These are phyloP conservation scores for Perodicticus potto DNA, from an alignment of 2,797 vertebrate genomes.

Conservation along the genomic window DNA sequence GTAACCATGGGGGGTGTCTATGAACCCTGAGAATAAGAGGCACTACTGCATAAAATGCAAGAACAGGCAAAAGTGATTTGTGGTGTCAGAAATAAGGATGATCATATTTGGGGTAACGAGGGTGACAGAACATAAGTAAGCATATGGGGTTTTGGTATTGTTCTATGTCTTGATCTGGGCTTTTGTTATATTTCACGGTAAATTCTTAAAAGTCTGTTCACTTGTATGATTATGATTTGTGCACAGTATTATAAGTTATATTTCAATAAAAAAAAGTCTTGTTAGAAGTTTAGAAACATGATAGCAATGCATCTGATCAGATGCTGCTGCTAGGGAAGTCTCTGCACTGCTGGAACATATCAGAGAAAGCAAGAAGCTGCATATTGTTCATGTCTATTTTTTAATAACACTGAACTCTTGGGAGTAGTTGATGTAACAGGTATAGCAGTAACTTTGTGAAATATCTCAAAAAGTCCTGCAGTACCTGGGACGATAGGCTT, in stretches of 20 bases:
- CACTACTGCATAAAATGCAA: background rate
- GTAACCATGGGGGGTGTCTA: too few species aligned
- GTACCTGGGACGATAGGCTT: background rate
- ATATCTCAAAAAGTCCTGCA: background rate
- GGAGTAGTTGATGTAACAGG: background rate
- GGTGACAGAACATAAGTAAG: background rate
- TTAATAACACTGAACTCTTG: background rate
- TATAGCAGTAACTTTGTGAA: background rate
- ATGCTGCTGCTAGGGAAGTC: background rate
- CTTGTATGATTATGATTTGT: background rate
- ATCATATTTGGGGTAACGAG: background rate
- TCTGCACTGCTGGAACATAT: background rate
- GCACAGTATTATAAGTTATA: background rate
- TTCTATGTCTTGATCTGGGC: background rate
- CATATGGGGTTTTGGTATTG: background rate
- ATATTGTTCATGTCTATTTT: background rate
- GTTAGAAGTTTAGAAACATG: background rate
- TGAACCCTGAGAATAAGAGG: background rate
- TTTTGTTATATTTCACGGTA: background rate
- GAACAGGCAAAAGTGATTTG: background rate
- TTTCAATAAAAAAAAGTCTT: background rate
- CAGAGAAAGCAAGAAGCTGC: background rate
- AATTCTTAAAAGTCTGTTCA: background rate
- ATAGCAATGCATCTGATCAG: background rate
- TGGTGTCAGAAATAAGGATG: background rate